Evolutionary conservation across 2,113 vertebrate genomes (phyloP).

Genomic region (Phaethon lepturus): DNA sequence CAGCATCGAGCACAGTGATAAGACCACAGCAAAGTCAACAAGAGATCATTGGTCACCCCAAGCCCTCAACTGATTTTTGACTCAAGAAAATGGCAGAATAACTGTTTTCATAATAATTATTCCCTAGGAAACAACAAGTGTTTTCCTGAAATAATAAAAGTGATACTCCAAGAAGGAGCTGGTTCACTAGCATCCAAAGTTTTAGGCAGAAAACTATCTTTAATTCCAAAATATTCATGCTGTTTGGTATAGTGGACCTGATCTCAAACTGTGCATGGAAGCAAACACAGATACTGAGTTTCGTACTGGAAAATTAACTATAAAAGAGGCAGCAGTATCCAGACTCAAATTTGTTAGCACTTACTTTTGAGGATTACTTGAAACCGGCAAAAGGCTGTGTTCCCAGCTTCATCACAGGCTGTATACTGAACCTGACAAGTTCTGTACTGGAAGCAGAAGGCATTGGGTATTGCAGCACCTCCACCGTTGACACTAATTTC

Average conservation of each 20-base stretch:
- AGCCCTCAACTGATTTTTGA: neutral
- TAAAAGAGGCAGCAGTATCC: neutral
- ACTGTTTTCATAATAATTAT: neutral
- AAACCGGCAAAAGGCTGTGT: neutral
- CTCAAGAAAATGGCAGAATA: neutral
- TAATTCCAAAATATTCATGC: neutral
- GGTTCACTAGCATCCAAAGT: neutral
- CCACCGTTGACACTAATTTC: neutral
- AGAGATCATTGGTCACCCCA: rapidly evolving
- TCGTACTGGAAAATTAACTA: neutral
- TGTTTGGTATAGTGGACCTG: neutral
- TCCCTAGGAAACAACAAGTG: neutral
- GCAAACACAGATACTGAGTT: neutral
- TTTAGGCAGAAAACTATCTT: neutral
- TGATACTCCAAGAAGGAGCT: neutral
- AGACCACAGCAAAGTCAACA: neutral
- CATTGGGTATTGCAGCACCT: neutral
- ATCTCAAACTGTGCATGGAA: neutral
- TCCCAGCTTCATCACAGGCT: neutral
- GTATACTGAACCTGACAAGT: neutral
- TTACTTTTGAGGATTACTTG: neutral
- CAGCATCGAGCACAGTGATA: neutral
- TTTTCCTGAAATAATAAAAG: neutral
- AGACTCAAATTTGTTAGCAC: neutral
- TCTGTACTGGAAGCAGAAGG: neutral